A percentile compares a stretch with the other conserved stretches of the same genome.
These are phyloP conservation scores for Schizaphis graminum DNA, from an alignment of 2,888 invertebrate species.

Conservation along the genomic window DNA sequence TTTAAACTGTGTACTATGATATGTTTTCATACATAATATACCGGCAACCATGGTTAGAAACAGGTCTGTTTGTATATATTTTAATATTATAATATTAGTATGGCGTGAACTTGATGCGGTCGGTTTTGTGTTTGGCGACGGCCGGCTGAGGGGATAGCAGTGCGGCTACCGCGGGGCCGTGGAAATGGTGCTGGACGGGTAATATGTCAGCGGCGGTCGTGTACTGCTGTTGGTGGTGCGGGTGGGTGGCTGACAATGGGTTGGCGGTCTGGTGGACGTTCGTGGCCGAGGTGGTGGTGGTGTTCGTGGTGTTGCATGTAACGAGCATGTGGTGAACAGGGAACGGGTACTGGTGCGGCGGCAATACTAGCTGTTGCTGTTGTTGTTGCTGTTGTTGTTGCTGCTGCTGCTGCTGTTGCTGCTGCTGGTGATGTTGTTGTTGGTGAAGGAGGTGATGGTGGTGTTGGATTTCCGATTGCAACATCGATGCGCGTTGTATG, in stretches of 20 bases:
- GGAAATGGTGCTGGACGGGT: conserved; percentile 58
- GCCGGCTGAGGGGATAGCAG: conserved; percentile 51
- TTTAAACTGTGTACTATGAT: neutral
- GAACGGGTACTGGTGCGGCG: conserved; percentile 51
- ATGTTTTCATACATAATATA: neutral
- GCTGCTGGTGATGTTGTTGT: conserved; percentile 16
- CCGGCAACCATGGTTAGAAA: neutral
- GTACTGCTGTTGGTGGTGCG: neutral
- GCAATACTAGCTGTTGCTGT: conserved; percentile 60
- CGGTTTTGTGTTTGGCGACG: conserved; percentile 63
- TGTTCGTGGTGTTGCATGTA: neutral
- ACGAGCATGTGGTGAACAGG: conserved; percentile 56
- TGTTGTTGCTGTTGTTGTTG: conserved; percentile 60
- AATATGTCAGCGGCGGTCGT: conserved; percentile 41
- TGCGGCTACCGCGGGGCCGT: conserved; percentile 13
- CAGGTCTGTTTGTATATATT: neutral
- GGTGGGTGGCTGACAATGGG: conserved; percentile 20
- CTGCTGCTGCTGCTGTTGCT: conserved; percentile 11
- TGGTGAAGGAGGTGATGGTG: conserved; percentile 29
- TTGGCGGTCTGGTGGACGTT: conserved; percentile 18
- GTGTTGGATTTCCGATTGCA: conserved; percentile 62
- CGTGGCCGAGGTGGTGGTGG: neutral
- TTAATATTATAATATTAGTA: neutral
- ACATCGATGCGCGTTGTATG: conserved; percentile 60
- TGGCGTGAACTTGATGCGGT: conserved; percentile 55